A percentile compares a stretch with the other conserved stretches of the same genome.
Conservation (phyloP, 2,113 vertebrate species). For the Lepidothrix coronata region DNA sequence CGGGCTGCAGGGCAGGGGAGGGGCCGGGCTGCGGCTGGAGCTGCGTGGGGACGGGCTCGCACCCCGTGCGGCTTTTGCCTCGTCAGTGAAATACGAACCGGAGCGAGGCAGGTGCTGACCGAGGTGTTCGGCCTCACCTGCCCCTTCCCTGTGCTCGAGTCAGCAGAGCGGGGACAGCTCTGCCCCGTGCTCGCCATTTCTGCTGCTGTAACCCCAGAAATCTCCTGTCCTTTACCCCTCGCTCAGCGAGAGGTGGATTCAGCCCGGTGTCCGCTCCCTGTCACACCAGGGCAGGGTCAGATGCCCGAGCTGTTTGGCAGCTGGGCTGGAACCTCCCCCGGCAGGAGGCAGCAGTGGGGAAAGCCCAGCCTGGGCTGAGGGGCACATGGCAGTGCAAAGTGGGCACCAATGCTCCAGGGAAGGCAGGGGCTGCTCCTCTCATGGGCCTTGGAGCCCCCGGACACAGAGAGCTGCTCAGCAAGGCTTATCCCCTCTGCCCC, state of each 20-base stretch:
- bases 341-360: neutral
- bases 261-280: neutral
- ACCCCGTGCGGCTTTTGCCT: conserved; percentile 12
- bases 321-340: neutral
- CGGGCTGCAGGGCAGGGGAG: neutral
- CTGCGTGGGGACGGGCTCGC: neutral
- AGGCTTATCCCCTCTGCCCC: neutral
- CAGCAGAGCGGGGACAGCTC: neutral
- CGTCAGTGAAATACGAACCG: conserved; percentile 7
- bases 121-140: neutral
- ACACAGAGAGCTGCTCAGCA: neutral
- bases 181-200: neutral
- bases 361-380: neutral
- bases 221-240: neutral
- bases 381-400: neutral
- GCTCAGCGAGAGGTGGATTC: neutral
- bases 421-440: neutral
- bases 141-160: neutral
- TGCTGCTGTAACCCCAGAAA: neutral
- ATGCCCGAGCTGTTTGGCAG: neutral
- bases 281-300: neutral
- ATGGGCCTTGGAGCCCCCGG: rapidly evolving
- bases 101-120: conserved; percentile 15
- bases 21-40: conserved; percentile 18
- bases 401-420: rapidly evolving